Evolutionary conservation across 2,888 invertebrate genomes (phyloP), one percentile per base, ranked within the genome.

Genomic region (Smittia sp.): DNA sequence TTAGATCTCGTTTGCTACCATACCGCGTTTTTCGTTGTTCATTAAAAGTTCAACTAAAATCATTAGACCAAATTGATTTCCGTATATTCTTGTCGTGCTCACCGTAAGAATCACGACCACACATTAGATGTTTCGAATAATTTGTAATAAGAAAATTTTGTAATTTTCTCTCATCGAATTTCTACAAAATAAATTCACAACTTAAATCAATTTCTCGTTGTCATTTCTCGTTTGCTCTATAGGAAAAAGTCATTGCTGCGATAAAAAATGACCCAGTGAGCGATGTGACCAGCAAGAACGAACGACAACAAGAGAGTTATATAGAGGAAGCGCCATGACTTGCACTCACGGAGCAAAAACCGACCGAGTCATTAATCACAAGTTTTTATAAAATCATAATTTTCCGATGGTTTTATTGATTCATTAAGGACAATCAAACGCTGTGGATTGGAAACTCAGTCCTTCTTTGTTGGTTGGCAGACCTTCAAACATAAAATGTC

Each of bases 351-450:
- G 20, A 58, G 15, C 2, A n/a, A 46, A 46, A 46, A 46, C 11
- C n/a, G 11, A 15, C 15, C 11, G n/a, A 46, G 15, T 58, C 58
- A 58, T 58, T 58, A 58, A 58, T 58, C 58, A 58, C 2, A 58
- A 22, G 20, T 58, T 58, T 58, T 18, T 22, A 58, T 58, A 13
- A 22, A 58, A 58, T 20, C 18, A 13, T 58, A 58, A 58, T 58
- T 58, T 32, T 58, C 58, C 22, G 20, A 58, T 58, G 58, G 58
- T 58, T 58, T 58, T 58, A 22, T 58, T 22, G 58, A 20, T 58
- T 9, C 22, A 22, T 58, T 22, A 13, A 22, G 22, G 22, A 58
- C 58, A 58, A 58, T 58, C 18, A 18, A 58, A 22, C 38, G 3
- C 15, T 46, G 15, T 15, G 15, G 15, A 11, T 46, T 11, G 15